Evolutionary conservation across 2,888 invertebrate species (phyloP).

Genomic region (Hyppa rectilinea): DNA sequence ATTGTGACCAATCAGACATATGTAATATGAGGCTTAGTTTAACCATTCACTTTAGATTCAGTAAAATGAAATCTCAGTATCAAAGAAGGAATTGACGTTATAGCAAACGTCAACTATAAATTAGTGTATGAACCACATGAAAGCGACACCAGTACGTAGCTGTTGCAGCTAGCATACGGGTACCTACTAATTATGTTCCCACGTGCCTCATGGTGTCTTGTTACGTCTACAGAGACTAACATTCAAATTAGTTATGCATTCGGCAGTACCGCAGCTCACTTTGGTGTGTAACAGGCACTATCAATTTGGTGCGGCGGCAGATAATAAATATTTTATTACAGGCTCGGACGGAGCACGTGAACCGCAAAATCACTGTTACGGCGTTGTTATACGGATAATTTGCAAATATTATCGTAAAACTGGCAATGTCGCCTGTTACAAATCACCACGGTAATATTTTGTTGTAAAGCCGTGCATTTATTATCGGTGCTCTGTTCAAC

Average conservation of each 20-base stretch:
- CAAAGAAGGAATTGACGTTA: constrained; percentile 9
- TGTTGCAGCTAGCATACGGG: constrained; percentile 38
- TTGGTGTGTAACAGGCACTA: constrained; percentile 34
- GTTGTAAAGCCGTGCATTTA: constrained; percentile 41
- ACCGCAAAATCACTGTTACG: constrained; percentile 58
- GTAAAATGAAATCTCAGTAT: constrained; percentile 13
- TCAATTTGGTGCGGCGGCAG: constrained; percentile 36
- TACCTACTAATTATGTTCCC: constrained; percentile 44
- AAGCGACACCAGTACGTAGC: constrained; percentile 31
- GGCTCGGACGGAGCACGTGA: constrained; percentile 39
- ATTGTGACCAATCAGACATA: not conserved
- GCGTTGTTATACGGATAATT: constrained; percentile 60
- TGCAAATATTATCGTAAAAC: constrained; percentile 57
- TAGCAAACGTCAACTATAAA: constrained; percentile 40
- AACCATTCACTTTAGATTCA: not conserved
- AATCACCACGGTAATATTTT: constrained; percentile 51
- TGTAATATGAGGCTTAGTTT: not conserved
- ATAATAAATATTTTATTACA: constrained; percentile 57
- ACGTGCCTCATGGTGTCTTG: no score
- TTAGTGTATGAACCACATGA: constrained; percentile 46
- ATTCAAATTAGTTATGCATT: constrained; percentile 49
- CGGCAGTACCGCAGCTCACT: constrained; percentile 6
- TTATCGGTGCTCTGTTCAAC: constrained; percentile 11
- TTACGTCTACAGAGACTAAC: constrained; percentile 28
- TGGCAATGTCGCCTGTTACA: constrained; percentile 55